These are phyloP conservation scores for Eristalis tenax DNA, from an alignment of 2,888 invertebrate genomes.

Conservation along the genomic window DNA sequence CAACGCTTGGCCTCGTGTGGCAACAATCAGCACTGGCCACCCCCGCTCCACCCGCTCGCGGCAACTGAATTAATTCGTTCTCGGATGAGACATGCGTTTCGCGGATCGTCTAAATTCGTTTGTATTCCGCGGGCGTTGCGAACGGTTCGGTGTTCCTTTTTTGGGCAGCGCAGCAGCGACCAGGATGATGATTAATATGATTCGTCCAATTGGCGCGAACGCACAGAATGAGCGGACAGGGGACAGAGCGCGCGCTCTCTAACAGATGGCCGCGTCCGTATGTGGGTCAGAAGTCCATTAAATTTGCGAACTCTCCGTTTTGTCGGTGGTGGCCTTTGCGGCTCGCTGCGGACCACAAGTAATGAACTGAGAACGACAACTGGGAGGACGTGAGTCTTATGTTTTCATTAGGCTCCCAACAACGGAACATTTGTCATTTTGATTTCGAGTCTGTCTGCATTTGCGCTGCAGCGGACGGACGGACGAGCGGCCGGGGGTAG, in stretches of 20 bases:
- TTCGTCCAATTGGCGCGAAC: slow-evolving; percentile 56
- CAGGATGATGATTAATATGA: slow-evolving; percentile 66
- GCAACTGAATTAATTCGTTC: slow-evolving; percentile 56
- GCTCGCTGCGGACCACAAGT: slow-evolving; percentile 25
- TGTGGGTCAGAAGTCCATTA: slow-evolving; percentile 71
- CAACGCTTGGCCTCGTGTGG: slow-evolving; percentile 36
- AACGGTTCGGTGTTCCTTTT: not conserved
- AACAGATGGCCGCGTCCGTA: slow-evolving; percentile 58
- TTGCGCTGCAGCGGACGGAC: not conserved
- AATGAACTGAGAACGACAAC: slow-evolving; percentile 50
- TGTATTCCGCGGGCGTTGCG: slow-evolving; percentile 39
- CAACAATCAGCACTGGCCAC: slow-evolving; percentile 1
- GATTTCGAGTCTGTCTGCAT: slow-evolving; percentile 2
- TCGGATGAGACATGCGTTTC: slow-evolving; percentile 43
- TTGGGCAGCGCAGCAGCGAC: not conserved
- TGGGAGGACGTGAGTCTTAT: slow-evolving; percentile 40
- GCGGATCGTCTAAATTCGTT: slow-evolving; percentile 43
- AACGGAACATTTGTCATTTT: slow-evolving; percentile 38
- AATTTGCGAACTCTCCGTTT: slow-evolving; percentile 53
- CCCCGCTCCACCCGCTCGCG: not conserved
- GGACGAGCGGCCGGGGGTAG: not conserved
- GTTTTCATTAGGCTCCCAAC: slow-evolving; percentile 31
- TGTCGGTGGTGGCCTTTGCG: slow-evolving; percentile 40
- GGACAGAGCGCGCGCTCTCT: not conserved
- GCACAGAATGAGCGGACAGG: slow-evolving; percentile 11